A percentile compares a stretch with the other conserved stretches of the same genome.
Conservation (phyloP, 2,797 vertebrate species). For the Setipinna tenuifilis region DNA sequence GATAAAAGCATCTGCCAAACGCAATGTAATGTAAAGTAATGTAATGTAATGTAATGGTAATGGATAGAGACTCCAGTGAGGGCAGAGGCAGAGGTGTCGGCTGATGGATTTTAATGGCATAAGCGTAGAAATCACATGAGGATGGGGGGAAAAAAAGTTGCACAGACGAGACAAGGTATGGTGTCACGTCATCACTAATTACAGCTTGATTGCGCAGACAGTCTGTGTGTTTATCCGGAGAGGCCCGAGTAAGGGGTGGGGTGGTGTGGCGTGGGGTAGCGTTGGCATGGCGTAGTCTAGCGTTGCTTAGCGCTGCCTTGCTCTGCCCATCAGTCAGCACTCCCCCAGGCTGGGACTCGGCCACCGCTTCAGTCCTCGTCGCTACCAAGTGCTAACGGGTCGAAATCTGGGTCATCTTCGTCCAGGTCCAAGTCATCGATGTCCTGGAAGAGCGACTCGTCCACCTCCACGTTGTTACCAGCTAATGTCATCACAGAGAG, state of each 20-base stretch:
- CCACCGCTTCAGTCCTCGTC: slow-evolving; percentile 77
- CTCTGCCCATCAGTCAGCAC: not conserved
- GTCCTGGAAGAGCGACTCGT: slow-evolving; percentile 97
- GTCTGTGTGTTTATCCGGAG: not conserved
- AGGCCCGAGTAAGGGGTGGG: too few relatives aligned
- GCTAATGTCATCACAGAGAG: slow-evolving; percentile 63
- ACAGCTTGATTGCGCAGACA: slow-evolving; percentile 18
- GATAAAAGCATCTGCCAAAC: too few relatives aligned
- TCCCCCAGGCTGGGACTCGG: slow-evolving; percentile 39
- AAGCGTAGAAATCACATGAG: slow-evolving; percentile 45
- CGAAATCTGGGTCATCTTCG: slow-evolving; percentile 91
- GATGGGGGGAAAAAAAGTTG: slow-evolving; percentile 8
- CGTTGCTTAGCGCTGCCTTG: not conserved
- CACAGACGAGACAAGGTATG: slow-evolving; percentile 11
- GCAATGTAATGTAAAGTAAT: too few relatives aligned
- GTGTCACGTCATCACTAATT: slow-evolving; percentile 29
- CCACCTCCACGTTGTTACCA: slow-evolving; percentile 95
- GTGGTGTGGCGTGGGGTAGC: too few relatives aligned
- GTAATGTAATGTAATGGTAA: too few relatives aligned
- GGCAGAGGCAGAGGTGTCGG: slow-evolving; percentile 28
- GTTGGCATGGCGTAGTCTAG: too few relatives aligned
- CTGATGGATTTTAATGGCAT: slow-evolving; percentile 53
- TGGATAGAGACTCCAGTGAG: not conserved
- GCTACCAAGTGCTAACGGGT: slow-evolving; percentile 86
- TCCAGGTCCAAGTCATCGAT: slow-evolving; percentile 95